Evolutionary conservation across 2,888 invertebrate genomes (phyloP).

Genomic region (Nezara viridula): DNA sequence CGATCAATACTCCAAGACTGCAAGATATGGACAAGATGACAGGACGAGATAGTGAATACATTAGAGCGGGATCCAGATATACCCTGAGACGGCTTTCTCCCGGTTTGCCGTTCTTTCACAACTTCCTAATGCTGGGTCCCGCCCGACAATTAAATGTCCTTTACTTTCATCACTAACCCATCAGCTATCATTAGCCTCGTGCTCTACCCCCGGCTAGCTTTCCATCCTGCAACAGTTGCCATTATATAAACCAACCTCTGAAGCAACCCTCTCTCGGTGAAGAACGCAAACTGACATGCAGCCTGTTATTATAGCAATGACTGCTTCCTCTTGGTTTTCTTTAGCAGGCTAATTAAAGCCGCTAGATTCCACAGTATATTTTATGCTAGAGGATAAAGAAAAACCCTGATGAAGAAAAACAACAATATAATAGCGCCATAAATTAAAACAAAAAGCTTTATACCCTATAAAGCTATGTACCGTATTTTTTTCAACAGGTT

Average conservation of each 20-base stretch:
- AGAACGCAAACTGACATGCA: background rate
- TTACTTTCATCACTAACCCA: constrained; percentile 19
- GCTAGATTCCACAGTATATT: background rate
- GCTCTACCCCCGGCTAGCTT: background rate
- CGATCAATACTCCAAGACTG: background rate
- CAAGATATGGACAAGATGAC: background rate
- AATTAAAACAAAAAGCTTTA: background rate
- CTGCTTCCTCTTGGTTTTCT: background rate
- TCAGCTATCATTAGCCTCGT: background rate
- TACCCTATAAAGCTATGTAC: no score
- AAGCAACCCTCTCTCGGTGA: background rate
- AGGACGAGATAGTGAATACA: background rate
- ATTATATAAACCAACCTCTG: background rate
- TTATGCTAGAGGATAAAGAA: background rate
- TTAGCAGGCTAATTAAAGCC: background rate
- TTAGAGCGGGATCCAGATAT: background rate
- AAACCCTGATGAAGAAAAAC: background rate
- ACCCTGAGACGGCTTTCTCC: background rate
- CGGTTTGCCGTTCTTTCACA: background rate
- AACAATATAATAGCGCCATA: background rate
- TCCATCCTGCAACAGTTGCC: constrained; percentile 20
- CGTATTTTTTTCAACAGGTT: no score
- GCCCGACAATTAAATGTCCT: constrained; percentile 10
- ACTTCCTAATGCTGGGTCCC: background rate
- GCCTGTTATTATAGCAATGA: background rate